Percentiles rank a stretch among this genome's conserved stretches.
phyloP scores from a whole-genome alignment of 2,888 invertebrate species.

The Schizaphis graminum region DNA sequence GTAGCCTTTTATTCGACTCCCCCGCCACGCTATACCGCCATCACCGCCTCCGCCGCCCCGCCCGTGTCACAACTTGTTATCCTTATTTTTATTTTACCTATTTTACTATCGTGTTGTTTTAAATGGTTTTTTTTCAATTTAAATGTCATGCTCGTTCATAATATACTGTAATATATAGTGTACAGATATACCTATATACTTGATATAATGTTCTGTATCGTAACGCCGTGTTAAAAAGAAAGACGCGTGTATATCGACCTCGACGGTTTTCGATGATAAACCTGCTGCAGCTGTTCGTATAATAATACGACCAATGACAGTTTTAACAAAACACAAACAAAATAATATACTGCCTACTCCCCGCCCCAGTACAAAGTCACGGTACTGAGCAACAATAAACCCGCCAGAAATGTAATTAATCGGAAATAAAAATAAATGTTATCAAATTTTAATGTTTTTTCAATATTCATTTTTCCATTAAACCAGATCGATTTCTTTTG shows the following conservation, averaged over 20 bases:
- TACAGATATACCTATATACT: background rate
- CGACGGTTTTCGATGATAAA: slow-evolving; percentile 12
- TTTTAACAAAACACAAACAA: background rate
- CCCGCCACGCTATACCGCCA: background rate
- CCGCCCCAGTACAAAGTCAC: background rate
- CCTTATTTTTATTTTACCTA: slow-evolving; percentile 15
- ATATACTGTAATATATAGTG: background rate
- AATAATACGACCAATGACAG: slow-evolving; percentile 17
- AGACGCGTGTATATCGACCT: slow-evolving; percentile 32
- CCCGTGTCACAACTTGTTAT: background rate
- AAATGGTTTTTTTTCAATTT: slow-evolving; percentile 55
- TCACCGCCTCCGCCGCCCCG: background rate
- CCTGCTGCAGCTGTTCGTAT: background rate
- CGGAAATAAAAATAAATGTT: background rate
- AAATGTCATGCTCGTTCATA: slow-evolving; percentile 40
- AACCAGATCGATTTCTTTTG: slow-evolving; percentile 9
- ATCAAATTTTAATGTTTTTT: slow-evolving; percentile 17
- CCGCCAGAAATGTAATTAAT: background rate
- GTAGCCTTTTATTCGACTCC: slow-evolving; percentile 52
- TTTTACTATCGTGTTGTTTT: slow-evolving; percentile 38
- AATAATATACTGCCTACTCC: background rate
- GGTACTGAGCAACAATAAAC: background rate
- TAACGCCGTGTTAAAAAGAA: background rate
- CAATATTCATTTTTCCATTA: background rate
- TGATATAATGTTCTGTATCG: slow-evolving; percentile 23